A percentile compares a stretch with the other conserved stretches of the same genome.
These are phyloP conservation scores for Remorina albescens DNA, from an alignment of 2,797 vertebrate species.

Conservation along the genomic window DNA sequence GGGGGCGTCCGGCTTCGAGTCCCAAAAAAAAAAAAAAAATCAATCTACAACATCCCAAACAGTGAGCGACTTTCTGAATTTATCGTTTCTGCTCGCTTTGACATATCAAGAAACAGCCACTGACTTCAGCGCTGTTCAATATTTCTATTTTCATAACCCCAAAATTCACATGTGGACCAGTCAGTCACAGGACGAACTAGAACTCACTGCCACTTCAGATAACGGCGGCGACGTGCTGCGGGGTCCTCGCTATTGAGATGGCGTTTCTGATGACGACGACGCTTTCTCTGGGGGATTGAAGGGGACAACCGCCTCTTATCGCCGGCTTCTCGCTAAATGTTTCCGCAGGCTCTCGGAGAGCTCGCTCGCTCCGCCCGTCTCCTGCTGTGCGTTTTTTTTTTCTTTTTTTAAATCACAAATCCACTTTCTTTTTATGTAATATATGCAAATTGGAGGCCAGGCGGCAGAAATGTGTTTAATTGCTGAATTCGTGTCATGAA, in stretches of 20 bases:
- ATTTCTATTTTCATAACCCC: neutral
- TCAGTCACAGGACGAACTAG: neutral
- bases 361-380: neutral
- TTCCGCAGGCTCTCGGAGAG: conserved; percentile 36
- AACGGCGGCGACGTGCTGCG: neutral
- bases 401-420: no score
- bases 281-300: no score
- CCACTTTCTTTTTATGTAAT: conserved; percentile 48
- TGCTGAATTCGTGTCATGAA: conserved; percentile 25
- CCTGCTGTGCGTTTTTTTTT: conserved; percentile 30
- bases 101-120: no score
- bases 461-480: conserved; percentile 30
- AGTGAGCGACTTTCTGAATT: no score
- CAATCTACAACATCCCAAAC: no score
- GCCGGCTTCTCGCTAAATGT: conserved; percentile 15
- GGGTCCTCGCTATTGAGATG: conserved; percentile 1
- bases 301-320: no score
- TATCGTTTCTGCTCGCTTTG: no score
- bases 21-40: no score
- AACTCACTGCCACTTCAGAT: neutral
- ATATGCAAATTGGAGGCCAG: conserved; percentile 34
- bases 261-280: conserved; percentile 21
- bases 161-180: neutral
- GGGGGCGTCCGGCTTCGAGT: no score
- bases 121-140: no score